Conservation (phyloP, 2,888 invertebrate genomes). For the Tridacna gigas region DNA sequence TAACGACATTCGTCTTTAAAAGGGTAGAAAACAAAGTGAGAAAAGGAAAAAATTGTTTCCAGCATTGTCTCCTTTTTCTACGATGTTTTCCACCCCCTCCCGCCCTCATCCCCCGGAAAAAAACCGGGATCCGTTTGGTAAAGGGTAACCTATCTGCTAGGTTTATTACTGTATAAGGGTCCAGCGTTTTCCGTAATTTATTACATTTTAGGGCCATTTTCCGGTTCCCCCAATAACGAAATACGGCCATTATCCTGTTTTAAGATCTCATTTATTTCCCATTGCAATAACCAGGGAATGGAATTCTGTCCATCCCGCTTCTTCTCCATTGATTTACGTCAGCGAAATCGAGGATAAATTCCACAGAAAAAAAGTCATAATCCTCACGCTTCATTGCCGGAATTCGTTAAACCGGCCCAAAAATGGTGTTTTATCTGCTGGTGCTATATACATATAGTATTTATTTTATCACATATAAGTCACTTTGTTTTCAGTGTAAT, state of each 20-base stretch:
- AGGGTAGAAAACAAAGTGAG: no score
- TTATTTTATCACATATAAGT: no score
- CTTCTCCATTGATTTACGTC: slow-evolving; percentile 53
- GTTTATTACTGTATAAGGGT: slow-evolving; percentile 60
- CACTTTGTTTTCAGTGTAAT: no score
- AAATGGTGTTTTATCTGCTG: no score
- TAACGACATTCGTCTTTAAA: no score
- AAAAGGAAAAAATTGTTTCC: no score
- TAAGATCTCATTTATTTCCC: slow-evolving; percentile 65
- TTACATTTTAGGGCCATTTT: slow-evolving; percentile 60
- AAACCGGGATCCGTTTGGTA: not conserved
- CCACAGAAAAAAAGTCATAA: not conserved
- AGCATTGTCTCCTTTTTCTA: no score
- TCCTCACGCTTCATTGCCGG: slow-evolving; percentile 8
- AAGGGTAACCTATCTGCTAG: slow-evolving; percentile 39
- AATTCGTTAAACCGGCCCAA: no score
- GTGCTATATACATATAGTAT: no score
- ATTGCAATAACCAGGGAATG: slow-evolving; percentile 60
- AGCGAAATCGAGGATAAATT: slow-evolving; percentile 48
- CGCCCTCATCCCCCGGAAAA: no score
- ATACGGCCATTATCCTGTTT: slow-evolving; percentile 58
- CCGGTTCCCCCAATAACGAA: slow-evolving; percentile 58
- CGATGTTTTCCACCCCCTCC: no score
- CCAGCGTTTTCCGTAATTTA: slow-evolving; percentile 62
- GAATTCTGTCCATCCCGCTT: slow-evolving; percentile 53